Percentiles rank a stretch among this genome's conserved stretches.
Conservation (phyloP, 2,113 vertebrate genomes). For the Siniperca chuatsi region DNA sequence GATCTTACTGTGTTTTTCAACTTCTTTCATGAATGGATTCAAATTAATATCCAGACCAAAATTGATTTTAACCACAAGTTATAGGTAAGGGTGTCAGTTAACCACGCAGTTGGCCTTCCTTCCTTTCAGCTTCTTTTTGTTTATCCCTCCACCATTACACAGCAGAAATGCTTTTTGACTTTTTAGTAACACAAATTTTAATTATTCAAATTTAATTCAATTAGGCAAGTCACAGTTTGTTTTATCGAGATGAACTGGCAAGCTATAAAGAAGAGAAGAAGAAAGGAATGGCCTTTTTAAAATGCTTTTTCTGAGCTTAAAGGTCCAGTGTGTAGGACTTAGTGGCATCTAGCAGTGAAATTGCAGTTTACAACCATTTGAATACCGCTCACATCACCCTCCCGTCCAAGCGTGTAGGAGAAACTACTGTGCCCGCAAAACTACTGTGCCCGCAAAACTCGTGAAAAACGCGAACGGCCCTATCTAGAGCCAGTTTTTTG, state of each 20-base stretch:
- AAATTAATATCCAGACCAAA: neutral
- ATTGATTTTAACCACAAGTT: neutral
- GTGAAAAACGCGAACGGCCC: too few species aligned
- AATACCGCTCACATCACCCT: too few species aligned
- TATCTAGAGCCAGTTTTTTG: too few species aligned
- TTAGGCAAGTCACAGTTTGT: neutral
- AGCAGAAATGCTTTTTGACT: neutral
- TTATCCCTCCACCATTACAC: neutral
- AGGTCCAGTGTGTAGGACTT: too few species aligned
- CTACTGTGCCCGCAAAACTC: too few species aligned
- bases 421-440: too few species aligned
- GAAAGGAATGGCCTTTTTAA: neutral
- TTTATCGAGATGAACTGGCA: slow-evolving; percentile 5
- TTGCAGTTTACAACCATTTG: too few species aligned
- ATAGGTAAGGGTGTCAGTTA: neutral
- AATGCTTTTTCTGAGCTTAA: too few species aligned
- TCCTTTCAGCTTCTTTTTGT: neutral
- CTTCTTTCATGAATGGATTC: neutral
- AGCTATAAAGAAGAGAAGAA: neutral
- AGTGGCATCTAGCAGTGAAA: too few species aligned
- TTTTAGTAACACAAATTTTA: neutral
- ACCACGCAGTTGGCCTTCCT: neutral
- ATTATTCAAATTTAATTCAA: neutral
- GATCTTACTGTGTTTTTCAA: neutral
- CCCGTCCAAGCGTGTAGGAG: too few species aligned